A percentile compares a stretch with the other conserved stretches of the same genome.
These are phyloP conservation scores for Cerastis rubricosa DNA, from an alignment of 2,888 invertebrate genomes.

Conservation along the genomic window DNA sequence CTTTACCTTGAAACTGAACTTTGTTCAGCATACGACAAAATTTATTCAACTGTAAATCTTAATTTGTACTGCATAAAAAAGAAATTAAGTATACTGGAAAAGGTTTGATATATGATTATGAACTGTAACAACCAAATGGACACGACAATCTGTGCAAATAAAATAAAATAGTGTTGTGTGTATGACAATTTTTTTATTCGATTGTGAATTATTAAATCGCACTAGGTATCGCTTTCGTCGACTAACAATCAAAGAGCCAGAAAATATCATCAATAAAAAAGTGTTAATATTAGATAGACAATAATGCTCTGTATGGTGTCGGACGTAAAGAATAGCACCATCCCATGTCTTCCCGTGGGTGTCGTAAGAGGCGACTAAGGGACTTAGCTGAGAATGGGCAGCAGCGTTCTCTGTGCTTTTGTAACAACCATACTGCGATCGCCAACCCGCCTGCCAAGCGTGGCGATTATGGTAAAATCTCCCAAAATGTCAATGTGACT, in stretches of 20 bases:
- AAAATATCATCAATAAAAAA: background rate
- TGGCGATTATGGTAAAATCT: no score
- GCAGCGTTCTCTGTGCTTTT: no score
- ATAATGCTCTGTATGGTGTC: no score
- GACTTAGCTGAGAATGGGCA: no score
- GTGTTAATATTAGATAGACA: background rate
- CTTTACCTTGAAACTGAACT: slow-evolving; percentile 63
- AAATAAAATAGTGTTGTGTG: slow-evolving; percentile 52
- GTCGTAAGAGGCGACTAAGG: no score
- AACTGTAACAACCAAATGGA: slow-evolving; percentile 24
- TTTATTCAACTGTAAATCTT: slow-evolving; percentile 43
- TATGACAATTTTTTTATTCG: slow-evolving; percentile 27
- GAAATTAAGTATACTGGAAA: slow-evolving; percentile 30
- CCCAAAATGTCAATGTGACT: no score
- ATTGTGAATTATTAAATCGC: slow-evolving; percentile 28
- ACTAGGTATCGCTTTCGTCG: no score
- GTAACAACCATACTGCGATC: no score
- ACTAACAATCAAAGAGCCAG: background rate
- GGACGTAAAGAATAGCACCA: no score
- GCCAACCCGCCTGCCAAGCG: no score
- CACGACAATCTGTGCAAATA: slow-evolving; percentile 70
- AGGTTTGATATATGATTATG: background rate
- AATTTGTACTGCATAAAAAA: slow-evolving; percentile 25
- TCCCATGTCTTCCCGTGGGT: no score
- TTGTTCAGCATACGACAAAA: slow-evolving; percentile 6